These are phyloP conservation scores for Orchesella flavescens DNA, from an alignment of 2,888 invertebrate genomes.

Conservation along the genomic window DNA sequence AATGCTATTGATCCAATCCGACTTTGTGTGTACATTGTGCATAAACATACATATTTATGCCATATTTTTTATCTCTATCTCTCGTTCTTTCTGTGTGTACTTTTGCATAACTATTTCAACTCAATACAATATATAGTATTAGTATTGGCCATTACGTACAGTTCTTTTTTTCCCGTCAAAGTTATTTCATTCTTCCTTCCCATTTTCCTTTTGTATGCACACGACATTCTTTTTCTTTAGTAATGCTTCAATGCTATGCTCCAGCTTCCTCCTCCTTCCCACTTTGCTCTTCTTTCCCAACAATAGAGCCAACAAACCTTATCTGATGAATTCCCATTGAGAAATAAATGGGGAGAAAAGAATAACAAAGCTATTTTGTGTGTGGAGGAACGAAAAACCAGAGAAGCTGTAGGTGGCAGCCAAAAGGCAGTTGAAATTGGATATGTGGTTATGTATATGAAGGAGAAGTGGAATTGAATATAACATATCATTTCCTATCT, in stretches of 20 bases:
- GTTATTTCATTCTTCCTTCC: constrained; percentile 14
- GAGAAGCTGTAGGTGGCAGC: background rate
- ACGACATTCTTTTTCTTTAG: background rate
- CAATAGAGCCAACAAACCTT: constrained; percentile 51
- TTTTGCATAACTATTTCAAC: too few relatives aligned
- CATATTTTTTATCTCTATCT: background rate
- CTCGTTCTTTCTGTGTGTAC: too few relatives aligned
- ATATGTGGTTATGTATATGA: too few relatives aligned
- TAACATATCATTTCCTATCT: background rate
- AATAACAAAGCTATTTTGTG: constrained; percentile 39
- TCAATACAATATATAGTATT: too few relatives aligned
- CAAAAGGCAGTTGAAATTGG: too few relatives aligned
- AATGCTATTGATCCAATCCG: constrained; percentile 17
- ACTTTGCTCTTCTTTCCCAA: constrained; percentile 24
- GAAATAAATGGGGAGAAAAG: constrained; percentile 27
- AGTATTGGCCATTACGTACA: constrained; percentile 46
- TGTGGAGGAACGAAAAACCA: background rate
- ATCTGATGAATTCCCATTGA: constrained; percentile 57
- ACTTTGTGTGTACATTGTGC: background rate
- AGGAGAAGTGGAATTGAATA: background rate
- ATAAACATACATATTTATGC: background rate
- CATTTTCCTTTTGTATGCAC: background rate
- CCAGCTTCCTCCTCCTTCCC: background rate
- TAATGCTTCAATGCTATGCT: background rate
- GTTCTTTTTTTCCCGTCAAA: constrained; percentile 2